These are phyloP conservation scores for Halesus radiatus DNA, from an alignment of 1,140 invertebrate species.

Conservation along the genomic window DNA sequence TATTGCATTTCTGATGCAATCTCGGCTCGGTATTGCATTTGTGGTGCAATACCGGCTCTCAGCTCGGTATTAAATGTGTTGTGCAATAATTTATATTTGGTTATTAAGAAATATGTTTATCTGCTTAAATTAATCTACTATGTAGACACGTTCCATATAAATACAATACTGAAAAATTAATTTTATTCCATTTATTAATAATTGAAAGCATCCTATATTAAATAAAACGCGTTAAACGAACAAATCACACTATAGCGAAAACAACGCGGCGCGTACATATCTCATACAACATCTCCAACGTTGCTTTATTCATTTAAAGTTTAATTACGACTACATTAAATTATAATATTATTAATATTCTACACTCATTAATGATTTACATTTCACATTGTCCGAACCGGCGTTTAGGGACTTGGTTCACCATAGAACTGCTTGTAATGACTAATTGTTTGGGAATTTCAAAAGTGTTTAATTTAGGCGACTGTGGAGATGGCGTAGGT, in stretches of 20 bases:
- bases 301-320: slow-evolving; percentile 36
- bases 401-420: background rate
- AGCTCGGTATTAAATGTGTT: no score
- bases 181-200: no score
- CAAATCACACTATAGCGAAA: slow-evolving; percentile 33
- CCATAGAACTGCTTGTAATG: background rate
- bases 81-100: no score
- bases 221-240: slow-evolving; percentile 28
- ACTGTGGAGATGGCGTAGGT: no score
- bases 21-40: no score
- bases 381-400: background rate
- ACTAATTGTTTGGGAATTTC: background rate
- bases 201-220: background rate
- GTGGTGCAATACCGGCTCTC: no score
- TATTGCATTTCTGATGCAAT: no score
- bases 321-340: slow-evolving; percentile 37
- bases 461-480: no score
- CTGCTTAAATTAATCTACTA: no score
- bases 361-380: background rate
- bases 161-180: no score
- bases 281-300: slow-evolving; percentile 13
- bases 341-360: slow-evolving; percentile 25
- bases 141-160: no score
- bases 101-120: no score
- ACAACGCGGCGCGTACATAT: slow-evolving; percentile 7